These are phyloP conservation scores for Sminthurides bifidus DNA, from an alignment of 1,140 invertebrate species.

Conservation along the genomic window DNA sequence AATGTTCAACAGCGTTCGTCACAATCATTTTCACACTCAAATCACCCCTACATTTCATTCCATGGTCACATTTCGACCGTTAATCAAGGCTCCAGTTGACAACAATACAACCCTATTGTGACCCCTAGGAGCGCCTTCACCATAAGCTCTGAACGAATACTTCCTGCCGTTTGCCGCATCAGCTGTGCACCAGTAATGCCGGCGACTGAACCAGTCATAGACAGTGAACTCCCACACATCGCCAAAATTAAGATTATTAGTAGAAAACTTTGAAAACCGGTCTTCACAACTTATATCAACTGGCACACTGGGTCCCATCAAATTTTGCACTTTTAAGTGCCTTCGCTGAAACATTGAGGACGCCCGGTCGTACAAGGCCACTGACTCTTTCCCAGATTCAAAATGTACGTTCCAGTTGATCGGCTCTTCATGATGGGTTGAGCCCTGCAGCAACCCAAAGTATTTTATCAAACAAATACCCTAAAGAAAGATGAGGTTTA, in stretches of 20 bases:
- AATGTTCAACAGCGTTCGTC: no score
- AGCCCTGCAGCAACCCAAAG: no score
- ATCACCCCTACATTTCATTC: no score
- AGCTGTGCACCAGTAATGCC: constrained; percentile 27
- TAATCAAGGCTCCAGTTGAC: constrained; percentile 25
- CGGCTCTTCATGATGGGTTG: background rate
- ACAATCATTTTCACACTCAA: no score
- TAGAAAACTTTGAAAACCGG: constrained; percentile 24
- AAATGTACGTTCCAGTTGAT: constrained; percentile 7
- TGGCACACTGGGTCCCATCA: constrained; percentile 6
- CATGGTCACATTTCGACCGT: constrained; percentile 18
- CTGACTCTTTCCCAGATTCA: constrained; percentile 3
- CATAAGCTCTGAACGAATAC: constrained; percentile 25
- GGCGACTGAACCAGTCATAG: constrained; percentile 20
- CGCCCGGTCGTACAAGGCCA: background rate
- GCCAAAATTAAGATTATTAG: constrained; percentile 10
- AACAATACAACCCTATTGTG: constrained; percentile 21
- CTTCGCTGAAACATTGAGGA: background rate
- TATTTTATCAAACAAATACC: no score
- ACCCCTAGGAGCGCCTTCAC: constrained; percentile 27
- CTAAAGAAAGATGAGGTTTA: no score
- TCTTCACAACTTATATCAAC: constrained; percentile 21
- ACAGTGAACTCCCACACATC: constrained; percentile 23
- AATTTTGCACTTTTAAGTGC: constrained; percentile 18
- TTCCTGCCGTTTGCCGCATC: background rate